These are phyloP conservation scores for Heliconius sara DNA, from an alignment of 2,888 invertebrate species.

Conservation along the genomic window DNA sequence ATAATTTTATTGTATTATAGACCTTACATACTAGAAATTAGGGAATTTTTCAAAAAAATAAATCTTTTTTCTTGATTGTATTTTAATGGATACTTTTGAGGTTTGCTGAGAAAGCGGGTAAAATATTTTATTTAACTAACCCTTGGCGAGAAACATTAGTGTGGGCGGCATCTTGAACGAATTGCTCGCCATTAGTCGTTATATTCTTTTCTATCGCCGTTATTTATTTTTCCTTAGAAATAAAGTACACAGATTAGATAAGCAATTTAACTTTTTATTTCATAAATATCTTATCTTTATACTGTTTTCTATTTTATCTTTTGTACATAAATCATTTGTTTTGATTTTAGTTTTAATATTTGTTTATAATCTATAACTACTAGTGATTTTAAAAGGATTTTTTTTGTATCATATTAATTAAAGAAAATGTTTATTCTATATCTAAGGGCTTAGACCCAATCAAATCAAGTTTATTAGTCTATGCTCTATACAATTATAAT, in stretches of 20 bases:
- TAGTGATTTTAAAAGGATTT: too few relatives aligned
- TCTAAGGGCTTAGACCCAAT: too few relatives aligned
- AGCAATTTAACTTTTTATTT: slow-evolving; percentile 23
- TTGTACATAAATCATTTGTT: not conserved
- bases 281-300: not conserved
- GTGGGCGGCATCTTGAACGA: slow-evolving; percentile 47
- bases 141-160: slow-evolving; percentile 46
- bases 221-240: slow-evolving; percentile 32
- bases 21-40: slow-evolving; percentile 21
- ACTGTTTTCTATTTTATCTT: not conserved
- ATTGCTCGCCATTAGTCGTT: slow-evolving; percentile 42
- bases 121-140: slow-evolving; percentile 49
- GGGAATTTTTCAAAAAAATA: slow-evolving; percentile 6
- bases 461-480: too few relatives aligned
- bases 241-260: slow-evolving; percentile 23
- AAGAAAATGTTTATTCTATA: too few relatives aligned
- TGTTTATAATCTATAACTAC: too few relatives aligned
- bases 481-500: too few relatives aligned
- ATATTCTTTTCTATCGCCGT: slow-evolving; percentile 36
- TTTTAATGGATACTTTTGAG: slow-evolving; percentile 47
- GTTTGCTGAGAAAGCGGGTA: slow-evolving; percentile 45
- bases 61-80: slow-evolving; percentile 27
- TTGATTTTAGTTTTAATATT: too few relatives aligned
- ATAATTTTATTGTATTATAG: slow-evolving; percentile 11
- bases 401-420: too few relatives aligned